Conservation (phyloP, 2,113 vertebrate genomes). For the Manacus vitellinus region DNA sequence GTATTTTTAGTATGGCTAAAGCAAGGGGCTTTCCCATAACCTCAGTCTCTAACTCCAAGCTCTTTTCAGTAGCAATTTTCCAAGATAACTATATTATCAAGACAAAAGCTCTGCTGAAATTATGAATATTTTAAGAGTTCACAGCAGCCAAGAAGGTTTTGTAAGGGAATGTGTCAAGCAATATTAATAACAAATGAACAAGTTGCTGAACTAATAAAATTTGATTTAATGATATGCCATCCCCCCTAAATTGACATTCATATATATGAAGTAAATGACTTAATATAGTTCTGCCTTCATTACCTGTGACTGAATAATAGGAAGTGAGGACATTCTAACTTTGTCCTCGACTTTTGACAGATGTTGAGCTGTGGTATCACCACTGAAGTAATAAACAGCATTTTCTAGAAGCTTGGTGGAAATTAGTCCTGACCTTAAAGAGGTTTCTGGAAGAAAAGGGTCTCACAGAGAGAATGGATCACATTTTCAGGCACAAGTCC, state of each 20-base stretch:
- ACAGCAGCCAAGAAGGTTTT: neutral
- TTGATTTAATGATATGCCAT: neutral
- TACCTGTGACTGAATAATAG: neutral
- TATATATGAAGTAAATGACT: neutral
- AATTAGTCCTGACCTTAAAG: neutral
- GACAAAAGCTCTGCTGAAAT: neutral
- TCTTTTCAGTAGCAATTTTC: neutral
- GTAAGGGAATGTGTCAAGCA: neutral
- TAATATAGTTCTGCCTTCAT: neutral
- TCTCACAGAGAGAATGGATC: neutral
- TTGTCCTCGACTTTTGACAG: neutral
- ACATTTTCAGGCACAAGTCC: neutral
- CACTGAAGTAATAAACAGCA: neutral
- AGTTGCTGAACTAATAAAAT: neutral
- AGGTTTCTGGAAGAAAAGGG: neutral
- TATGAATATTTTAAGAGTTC: neutral
- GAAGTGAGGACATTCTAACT: neutral
- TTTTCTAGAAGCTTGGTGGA: neutral
- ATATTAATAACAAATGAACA: conserved; percentile 16
- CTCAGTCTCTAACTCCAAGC: neutral
- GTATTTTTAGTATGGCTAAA: neutral
- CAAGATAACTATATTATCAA: neutral
- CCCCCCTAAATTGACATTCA: neutral
- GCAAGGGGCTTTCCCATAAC: neutral
- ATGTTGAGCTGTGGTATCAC: neutral